Base-by-base conservation (phyloP, 2,113 vertebrate genomes). In the Xenopus borealis region DNA sequence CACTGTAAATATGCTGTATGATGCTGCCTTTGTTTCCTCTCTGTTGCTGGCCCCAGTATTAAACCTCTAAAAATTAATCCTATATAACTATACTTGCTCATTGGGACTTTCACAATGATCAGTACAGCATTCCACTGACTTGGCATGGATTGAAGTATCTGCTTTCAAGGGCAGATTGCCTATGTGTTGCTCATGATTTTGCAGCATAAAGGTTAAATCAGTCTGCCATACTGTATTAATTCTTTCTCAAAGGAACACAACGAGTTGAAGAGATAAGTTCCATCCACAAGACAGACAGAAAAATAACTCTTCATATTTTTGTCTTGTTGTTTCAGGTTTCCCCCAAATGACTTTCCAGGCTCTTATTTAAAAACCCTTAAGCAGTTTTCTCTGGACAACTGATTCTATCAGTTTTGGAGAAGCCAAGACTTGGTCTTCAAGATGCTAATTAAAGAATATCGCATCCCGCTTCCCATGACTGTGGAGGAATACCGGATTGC, bases 371-470 rank as follows among this genome's bases (percentile, higher is more conserved):
- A 79, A 86, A 64, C 76, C 82, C 79, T 64, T 80, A 63, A 83
- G 84, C 78, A 79, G 82, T 86, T 79, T 82, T 81, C 82, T 79
- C 83, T 81, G 79, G 75, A 78, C 72, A n/a, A 77, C 74, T 77
- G 66, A 64, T 77, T 77, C 74, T 70, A 55, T 70, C 82, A 78
- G 84, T 50, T 83, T 88, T 82, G 85, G 82, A 88, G 71, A 0
- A 0, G 70, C 72, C 70, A 10, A 69, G 83, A 79, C 78, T 72
- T 66, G 80, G 74, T 81, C 78, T 88, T 87, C 94, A 95, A 91
- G 85, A 98, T 98, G 96, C 94, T 98, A 45, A 95, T 98, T 87
- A 98, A 98, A 83, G 96, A 98, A 84, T 98, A 98, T 81, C 95
- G 94, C 27, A 98, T 98, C 83, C 95, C 95, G 74, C 95, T 98